A percentile compares a stretch with the other conserved stretches of the same genome.
These are phyloP conservation scores for Porites rus DNA, from an alignment of 92 coral and sea anemone species.

Conservation along the genomic window DNA sequence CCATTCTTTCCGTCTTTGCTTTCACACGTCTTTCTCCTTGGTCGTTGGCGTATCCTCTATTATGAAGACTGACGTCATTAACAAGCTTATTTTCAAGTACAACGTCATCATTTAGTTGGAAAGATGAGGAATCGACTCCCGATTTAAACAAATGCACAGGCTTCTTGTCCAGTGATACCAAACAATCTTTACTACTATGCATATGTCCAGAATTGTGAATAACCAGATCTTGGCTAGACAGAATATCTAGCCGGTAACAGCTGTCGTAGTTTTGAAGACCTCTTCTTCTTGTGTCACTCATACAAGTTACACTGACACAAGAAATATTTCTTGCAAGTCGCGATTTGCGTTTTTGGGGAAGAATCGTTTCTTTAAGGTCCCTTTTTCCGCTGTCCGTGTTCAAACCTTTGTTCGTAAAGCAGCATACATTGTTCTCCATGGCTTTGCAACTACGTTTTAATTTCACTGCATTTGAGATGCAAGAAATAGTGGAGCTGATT, in stretches of 20 bases:
- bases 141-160: not conserved
- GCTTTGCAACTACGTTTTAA: conserved; percentile 1
- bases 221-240: not conserved
- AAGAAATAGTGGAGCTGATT: conserved; percentile 24
- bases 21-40: not conserved
- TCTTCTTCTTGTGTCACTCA: not conserved
- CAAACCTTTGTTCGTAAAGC: not conserved
- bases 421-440: not conserved
- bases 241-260: conserved; percentile 11
- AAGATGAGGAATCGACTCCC: conserved; percentile 21
- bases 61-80: conserved; percentile 1
- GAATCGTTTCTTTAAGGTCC: not conserved
- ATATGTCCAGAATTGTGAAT: not conserved
- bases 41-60: not conserved
- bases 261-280: conserved; percentile 47
- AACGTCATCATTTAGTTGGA: not conserved
- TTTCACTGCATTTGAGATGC: conserved; percentile 11
- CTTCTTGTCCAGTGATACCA: not conserved
- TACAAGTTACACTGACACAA: conserved; percentile 19
- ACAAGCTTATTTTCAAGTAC: not conserved
- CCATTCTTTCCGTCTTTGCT: conserved; percentile 3
- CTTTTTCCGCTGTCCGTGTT: not conserved
- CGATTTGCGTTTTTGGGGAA: conserved; percentile 25
- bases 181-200: conserved; percentile 27
- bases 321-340: conserved; percentile 15